Percentiles rank a stretch among this genome's conserved stretches.
Evolutionary conservation across 1,140 invertebrate species (phyloP).

Genomic region (Adoxophyes honmai): DNA sequence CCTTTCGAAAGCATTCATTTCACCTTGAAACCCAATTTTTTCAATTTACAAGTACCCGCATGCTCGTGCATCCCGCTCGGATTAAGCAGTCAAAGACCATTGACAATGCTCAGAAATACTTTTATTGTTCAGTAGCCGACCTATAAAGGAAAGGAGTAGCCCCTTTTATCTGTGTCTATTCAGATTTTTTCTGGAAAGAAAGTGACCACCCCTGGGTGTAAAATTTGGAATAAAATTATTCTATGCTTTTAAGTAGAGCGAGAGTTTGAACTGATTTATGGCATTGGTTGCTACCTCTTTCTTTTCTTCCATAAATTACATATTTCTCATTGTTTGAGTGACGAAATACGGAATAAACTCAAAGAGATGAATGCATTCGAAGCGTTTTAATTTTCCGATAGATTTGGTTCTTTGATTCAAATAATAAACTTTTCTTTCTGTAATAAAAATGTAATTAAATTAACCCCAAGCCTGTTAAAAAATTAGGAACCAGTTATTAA

Average conservation of each 20-base stretch:
- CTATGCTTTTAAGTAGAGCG: constrained; percentile 22
- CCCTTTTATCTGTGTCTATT: constrained; percentile 23
- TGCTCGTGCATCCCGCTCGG: neutral
- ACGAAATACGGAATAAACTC: neutral
- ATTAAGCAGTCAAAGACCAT: constrained; percentile 19
- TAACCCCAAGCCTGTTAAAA: no score
- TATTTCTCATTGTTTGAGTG: constrained; percentile 1
- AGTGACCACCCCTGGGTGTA: constrained; percentile 32
- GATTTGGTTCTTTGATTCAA: neutral
- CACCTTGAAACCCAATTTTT: no score
- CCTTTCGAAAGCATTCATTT: no score
- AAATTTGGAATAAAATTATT: constrained; percentile 30
- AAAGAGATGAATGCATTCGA: neutral
- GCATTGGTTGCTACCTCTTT: constrained; percentile 23
- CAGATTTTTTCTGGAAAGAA: constrained; percentile 21
- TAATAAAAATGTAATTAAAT: no score
- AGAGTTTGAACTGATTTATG: constrained; percentile 29
- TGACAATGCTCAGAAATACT: constrained; percentile 38
- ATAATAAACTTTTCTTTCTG: no score
- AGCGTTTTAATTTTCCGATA: neutral
- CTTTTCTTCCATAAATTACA: neutral
- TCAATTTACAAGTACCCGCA: constrained; percentile 4
- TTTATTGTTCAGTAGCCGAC: constrained; percentile 58
- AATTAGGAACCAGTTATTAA: no score
- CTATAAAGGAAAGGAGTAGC: constrained; percentile 42